Evolutionary conservation across 1,140 invertebrate species (phyloP), one percentile per base, ranked within the genome.

Genomic region (Drosophila pruinosa): DNA sequence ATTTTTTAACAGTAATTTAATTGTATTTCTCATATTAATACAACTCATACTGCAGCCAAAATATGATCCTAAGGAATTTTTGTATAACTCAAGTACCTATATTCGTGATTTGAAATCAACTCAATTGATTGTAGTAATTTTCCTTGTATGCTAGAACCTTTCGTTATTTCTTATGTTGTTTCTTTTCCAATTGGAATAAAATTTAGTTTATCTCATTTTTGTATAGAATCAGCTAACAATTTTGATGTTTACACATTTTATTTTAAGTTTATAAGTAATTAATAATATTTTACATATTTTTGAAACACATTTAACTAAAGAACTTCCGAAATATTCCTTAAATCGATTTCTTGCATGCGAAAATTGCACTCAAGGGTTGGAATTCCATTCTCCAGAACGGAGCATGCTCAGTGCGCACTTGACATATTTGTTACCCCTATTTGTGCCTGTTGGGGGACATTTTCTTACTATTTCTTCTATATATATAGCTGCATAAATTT

Each of bases 271-370:
- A 22, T n/a, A 12, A 39, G 26, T 50, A 28, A 8, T 39, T 17
- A 21, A 1, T 38, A 5, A 14, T 56, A 58, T 58, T 59, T 24
- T 24, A 52, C 36, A 68, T 59, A 39, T 15, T 31, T 39, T 34
- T 50, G 8, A 59, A 59, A 26, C 56, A 68, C 56, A 43, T 50
- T 68, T 59, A 28, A 68, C 45, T 45, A 24, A 26, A 68, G 47
- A 41, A 48, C 53, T 39, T 48, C 41, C 10, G 53, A 48, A 68
- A 59, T 68, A 68, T 59, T 59, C 31, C 36, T 58, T 34, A 52
- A 59, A 68, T 68, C 64, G 56, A 68, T 68, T 59, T 68, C 57
- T 47, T 4, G 34, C 45, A 34, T 36, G 54, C 24, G 43, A 28
- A 57, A 52, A 39, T 28, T 58, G 12, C 31, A 19, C 10, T 15